Evolutionary conservation across 2,113 vertebrate genomes (phyloP).

Genomic region (Trachemys scripta): DNA sequence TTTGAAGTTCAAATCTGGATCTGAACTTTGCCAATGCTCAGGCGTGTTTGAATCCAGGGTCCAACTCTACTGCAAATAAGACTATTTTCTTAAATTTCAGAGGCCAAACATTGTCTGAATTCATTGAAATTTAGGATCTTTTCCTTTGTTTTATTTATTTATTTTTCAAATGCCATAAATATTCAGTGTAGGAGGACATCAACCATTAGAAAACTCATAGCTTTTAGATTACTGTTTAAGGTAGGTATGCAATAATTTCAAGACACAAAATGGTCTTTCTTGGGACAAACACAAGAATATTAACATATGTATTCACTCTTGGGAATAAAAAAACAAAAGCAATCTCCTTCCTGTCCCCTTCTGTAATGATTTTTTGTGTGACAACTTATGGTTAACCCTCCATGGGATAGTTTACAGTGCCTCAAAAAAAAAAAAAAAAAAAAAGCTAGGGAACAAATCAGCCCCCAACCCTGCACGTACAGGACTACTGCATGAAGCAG

Average conservation of each 20-base stretch:
- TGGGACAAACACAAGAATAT: rapidly evolving
- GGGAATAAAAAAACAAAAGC: background rate
- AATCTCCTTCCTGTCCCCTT: rapidly evolving
- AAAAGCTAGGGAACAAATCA: no score
- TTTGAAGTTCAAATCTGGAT: background rate
- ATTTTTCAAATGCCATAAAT: background rate
- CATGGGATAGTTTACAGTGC: no score
- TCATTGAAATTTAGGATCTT: background rate
- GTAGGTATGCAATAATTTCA: background rate
- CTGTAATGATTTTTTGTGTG: no score
- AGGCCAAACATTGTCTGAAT: background rate
- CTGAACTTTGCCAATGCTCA: background rate
- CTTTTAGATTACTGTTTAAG: no score
- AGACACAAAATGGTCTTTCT: background rate
- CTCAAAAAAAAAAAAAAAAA: no score
- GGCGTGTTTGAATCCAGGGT: background rate
- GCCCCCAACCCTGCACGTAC: background rate
- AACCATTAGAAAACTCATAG: no score
- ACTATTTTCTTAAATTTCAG: background rate
- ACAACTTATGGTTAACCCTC: no score
- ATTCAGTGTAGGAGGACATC: background rate
- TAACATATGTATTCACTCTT: background rate
- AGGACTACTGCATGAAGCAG: background rate
- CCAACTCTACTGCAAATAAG: background rate
- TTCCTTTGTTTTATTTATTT: background rate